A percentile compares a stretch with the other conserved stretches of the same genome.
phyloP scores from a whole-genome alignment of 2,888 invertebrate species.

The Tachystola acroxantha region DNA sequence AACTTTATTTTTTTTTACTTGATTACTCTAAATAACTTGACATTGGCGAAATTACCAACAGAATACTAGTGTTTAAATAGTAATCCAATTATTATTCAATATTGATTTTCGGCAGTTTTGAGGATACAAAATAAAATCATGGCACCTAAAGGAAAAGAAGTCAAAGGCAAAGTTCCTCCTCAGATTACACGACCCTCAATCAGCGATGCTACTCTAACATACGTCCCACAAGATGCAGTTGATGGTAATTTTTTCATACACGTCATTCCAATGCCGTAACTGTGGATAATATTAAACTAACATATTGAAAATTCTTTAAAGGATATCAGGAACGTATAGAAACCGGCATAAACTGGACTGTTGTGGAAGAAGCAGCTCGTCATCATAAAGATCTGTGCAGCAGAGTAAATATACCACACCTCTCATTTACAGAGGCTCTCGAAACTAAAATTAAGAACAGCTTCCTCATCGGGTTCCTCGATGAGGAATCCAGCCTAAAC shows the following conservation, averaged over 20 bases:
- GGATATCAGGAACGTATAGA: conserved; percentile 58
- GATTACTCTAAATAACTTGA: no score
- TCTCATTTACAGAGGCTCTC: conserved; percentile 46
- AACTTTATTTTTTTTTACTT: no score
- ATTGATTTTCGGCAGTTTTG: no score
- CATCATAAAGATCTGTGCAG: conserved; percentile 41
- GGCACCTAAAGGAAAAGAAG: conserved; percentile 49
- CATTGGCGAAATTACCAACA: no score
- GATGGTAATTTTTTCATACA: conserved; percentile 37
- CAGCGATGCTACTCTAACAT: conserved; percentile 51
- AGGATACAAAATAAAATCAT: no score
- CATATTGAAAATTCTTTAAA: conserved; percentile 16
- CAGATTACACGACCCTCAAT: conserved; percentile 40
- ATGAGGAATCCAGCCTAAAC: conserved; percentile 38
- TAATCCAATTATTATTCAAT: no score
- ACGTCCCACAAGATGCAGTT: conserved; percentile 42
- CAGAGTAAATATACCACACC: conserved; percentile 25
- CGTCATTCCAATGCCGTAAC: no score
- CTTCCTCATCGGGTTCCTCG: conserved; percentile 43
- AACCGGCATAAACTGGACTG: conserved; percentile 55
- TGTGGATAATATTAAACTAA: not conserved
- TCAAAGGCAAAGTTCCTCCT: conserved; percentile 36
- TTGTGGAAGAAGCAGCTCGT: conserved; percentile 37
- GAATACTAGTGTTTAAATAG: no score
- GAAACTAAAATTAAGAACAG: conserved; percentile 51